Base-by-base conservation (phyloP, 2,113 vertebrate species). In the Glaucidium brasilianum region DNA sequence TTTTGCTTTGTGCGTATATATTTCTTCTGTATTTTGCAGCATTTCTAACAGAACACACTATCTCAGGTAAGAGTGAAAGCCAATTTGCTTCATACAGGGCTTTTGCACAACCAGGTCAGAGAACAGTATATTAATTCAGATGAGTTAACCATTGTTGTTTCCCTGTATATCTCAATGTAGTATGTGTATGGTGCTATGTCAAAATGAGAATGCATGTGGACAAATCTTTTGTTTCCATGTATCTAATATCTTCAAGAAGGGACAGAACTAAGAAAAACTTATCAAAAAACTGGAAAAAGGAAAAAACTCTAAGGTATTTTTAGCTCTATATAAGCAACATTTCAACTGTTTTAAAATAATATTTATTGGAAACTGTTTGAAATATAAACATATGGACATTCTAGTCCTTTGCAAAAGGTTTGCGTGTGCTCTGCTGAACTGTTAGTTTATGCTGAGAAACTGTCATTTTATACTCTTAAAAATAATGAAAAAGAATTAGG, bases 401-500 rank as follows among this genome's bases (percentile, higher is more conserved):
- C 49, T 4, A 87, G 32, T 50, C 43, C 39, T 91, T 90, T 73
- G 49, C 22, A 85, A 81, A 76, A 72, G 3, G 10, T 67, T 47
- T 95, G 13, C 15, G 15, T 80, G n/a, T 45, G 21, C 30, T 85
- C 45, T 52, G 26, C 37, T 66, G 59, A 53, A 30, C 34, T 85
- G 9, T 41, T 68, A 59, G 22, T 81, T 83, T 83, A 69, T 43
- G 34, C 19, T 83, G 72, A 73, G 49, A 80, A 88, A 43, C 19
- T 21, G 66, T 59, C 1, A 64, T 69, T 87, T 89, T 62, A 29
- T 37, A 16, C 6, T 20, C 43, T 83, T 84, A 90, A 77, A 96
- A 97, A 89, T 79, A 91, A 95, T 84, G 72, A 90, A 97, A 94
- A 71, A 43, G 6, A 77, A 75, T 95, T 95, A 87, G 92, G 97